phyloP scores from a whole-genome alignment of 1,140 invertebrate genomes.

The Platyscapa corneri region DNA sequence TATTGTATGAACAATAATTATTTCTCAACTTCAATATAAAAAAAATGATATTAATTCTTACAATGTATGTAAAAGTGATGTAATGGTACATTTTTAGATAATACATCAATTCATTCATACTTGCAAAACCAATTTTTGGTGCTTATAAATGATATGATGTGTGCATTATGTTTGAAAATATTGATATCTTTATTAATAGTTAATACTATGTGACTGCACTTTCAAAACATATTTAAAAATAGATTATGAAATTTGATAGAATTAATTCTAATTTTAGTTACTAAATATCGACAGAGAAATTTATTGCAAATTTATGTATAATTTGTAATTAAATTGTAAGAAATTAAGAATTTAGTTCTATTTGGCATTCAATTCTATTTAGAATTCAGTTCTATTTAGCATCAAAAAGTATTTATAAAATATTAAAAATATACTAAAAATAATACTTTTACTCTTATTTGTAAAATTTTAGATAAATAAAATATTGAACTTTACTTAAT shows the following conservation, averaged over 20 bases:
- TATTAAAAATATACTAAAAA: too few species aligned
- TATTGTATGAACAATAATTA: too few species aligned
- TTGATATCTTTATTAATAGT: not conserved
- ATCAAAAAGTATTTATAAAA: too few species aligned
- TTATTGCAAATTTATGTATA: not conserved
- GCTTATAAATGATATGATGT: not conserved
- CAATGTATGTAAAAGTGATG: too few species aligned
- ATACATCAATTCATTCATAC: not conserved
- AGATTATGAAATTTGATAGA: not conserved
- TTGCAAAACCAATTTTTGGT: not conserved
- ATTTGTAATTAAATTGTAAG: not conserved
- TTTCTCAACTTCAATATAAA: too few species aligned
- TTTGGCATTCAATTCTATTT: too few species aligned
- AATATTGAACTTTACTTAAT: too few species aligned
- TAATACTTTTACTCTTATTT: too few species aligned
- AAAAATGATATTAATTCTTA: too few species aligned
- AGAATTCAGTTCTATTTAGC: too few species aligned
- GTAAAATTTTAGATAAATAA: too few species aligned
- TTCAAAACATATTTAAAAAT: not conserved
- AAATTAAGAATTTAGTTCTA: not conserved
- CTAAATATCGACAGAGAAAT: not conserved
- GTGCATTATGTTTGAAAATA: not conserved
- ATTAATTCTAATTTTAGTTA: conserved; percentile 2
- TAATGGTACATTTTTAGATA: too few species aligned
- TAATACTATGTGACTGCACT: not conserved